A percentile compares a stretch with the other conserved stretches of the same genome.
These are phyloP conservation scores for Caranx melampygus DNA, from an alignment of 2,113 vertebrate species.

Conservation along the genomic window DNA sequence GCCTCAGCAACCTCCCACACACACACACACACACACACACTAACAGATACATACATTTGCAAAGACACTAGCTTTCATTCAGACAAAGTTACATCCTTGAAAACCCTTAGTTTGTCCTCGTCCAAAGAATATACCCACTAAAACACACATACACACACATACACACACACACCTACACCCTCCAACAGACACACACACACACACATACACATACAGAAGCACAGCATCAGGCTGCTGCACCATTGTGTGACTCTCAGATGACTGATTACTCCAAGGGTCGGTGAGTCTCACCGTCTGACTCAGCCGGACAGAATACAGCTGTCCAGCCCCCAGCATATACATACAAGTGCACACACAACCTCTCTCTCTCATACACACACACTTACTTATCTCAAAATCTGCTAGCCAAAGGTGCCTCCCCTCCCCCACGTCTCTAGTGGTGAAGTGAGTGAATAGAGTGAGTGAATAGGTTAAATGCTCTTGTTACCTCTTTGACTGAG, in stretches of 20 bases:
- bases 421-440: background rate
- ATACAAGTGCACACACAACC: slow-evolving; percentile 1
- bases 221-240: slow-evolving; percentile 10
- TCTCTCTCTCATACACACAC: background rate
- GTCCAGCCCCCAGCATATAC: slow-evolving; percentile 11
- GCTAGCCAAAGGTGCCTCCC: background rate
- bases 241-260: slow-evolving; percentile 27
- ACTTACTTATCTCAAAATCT: slow-evolving; percentile 1
- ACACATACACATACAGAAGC: slow-evolving; percentile 15
- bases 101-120: slow-evolving; percentile 11
- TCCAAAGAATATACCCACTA: background rate
- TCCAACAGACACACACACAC: background rate
- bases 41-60: background rate
- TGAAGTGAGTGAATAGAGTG: background rate
- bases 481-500: slow-evolving; percentile 3
- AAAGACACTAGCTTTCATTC: slow-evolving; percentile 13
- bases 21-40: background rate
- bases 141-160: background rate
- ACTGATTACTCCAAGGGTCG: slow-evolving; percentile 64
- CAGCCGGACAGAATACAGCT: slow-evolving; percentile 54
- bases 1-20: background rate
- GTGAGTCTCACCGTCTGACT: slow-evolving; percentile 58
- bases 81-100: slow-evolving; percentile 1
- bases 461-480: slow-evolving; percentile 38
- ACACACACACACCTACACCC: slow-evolving; percentile 4